Base-by-base conservation (phyloP, 64 coral and sea anemone genomes). In the Pachyseris speciosa region DNA sequence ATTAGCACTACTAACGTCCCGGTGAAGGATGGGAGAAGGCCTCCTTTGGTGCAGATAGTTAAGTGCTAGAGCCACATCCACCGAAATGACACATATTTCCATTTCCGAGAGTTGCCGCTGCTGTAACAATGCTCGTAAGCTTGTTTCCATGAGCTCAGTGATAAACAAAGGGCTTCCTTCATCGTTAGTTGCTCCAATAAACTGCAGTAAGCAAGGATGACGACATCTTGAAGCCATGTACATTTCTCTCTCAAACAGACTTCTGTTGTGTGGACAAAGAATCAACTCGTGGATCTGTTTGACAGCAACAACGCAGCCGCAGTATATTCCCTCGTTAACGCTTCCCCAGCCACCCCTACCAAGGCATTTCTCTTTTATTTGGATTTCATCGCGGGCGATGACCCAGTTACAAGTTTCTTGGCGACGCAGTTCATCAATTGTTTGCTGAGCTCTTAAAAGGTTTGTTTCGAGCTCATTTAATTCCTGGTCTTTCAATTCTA, bases 191-290 rank as follows among this genome's bases (percentile, higher is more conserved):
- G 38, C 43, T 51, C 74, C 75, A 70, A 80, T 70, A 24, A 81
- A 67, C 42, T 86, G 83, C 36, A 93, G 37, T 15, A 93, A 84
- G 41, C 83, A 93, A 24, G 90, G 90, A 50, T 92, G 90, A 3
- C 90, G 79, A 31, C 90, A 92, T 42, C 24, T 40, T 7, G 72
- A 64, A 26, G 91, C 91, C 51, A 86, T 78, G 38, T 48, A 37
- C 83, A 93, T 93, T 58, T 93, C 91, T 39, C 91, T 58, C 9
- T 86, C 69, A 86, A 93, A 93, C n/a, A 52, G 22, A 3, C 27
- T 33, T 9, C 44, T 9, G 34, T 86, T 85, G 55, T 75, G 26
- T 28, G 30, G 22, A 17, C 72, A 92, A 20, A 86, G 7, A 92
- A 86, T 67, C 27, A 53, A 6, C 0, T 86, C 25, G 22, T 86